Percentiles rank a stretch among this genome's conserved stretches.
phyloP scores from a whole-genome alignment of 2,797 vertebrate genomes.

The Macropus fuliginosus region DNA sequence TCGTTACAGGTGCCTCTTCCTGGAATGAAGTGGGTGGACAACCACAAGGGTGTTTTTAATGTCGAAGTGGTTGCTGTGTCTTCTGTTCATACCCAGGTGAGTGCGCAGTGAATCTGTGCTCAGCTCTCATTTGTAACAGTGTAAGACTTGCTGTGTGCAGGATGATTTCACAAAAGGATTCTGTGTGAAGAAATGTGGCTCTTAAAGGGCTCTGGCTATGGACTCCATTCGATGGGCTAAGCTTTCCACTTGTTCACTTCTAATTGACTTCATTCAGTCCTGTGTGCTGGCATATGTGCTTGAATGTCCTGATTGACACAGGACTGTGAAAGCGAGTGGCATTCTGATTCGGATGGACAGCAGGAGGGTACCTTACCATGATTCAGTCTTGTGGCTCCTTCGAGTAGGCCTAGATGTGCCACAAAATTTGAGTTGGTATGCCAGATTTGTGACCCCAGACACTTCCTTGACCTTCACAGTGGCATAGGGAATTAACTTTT shows the following conservation, averaged over 20 bases:
- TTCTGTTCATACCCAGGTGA: conserved; percentile 97
- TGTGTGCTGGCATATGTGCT: background rate
- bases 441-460: background rate
- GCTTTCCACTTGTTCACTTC: background rate
- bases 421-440: too few relatives aligned
- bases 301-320: background rate
- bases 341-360: too few relatives aligned
- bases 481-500: background rate
- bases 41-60: conserved; percentile 98
- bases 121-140: conserved; percentile 30
- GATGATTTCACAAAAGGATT: background rate
- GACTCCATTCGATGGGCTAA: background rate
- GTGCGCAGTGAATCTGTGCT: conserved; percentile 44
- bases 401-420: too few relatives aligned
- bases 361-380: background rate
- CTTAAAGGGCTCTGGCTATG: too few relatives aligned
- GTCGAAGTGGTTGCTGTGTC: conserved; percentile 96
- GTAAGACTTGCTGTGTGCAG: background rate
- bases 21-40: conserved; percentile 99
- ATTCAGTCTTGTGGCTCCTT: background rate
- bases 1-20: conserved; percentile 94
- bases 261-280: background rate
- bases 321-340: too few relatives aligned
- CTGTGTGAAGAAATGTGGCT: background rate
- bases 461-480: background rate